Evolutionary conservation across 2,888 invertebrate species (phyloP).

Genomic region (Steinernema carpocapsae): DNA sequence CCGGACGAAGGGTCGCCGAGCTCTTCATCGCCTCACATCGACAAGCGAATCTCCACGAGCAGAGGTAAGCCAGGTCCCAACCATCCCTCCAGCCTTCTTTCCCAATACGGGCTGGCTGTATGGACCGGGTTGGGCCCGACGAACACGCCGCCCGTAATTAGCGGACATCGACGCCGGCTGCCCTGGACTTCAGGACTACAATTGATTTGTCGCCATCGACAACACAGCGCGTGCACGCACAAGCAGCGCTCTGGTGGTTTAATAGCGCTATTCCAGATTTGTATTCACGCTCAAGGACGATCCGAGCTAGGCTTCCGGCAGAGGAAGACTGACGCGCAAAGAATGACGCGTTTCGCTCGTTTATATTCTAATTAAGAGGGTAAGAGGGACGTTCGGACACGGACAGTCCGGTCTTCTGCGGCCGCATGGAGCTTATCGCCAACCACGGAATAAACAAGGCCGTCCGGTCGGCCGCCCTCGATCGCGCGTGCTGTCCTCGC

Average conservation of each 20-base stretch:
- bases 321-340: neutral
- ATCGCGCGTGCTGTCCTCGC: conserved; percentile 10
- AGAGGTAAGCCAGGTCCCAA: conserved; percentile 1
- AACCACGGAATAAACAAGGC: conserved; percentile 23
- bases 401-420: neutral
- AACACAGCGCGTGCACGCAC: neutral
- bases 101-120: no score
- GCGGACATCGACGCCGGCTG: neutral
- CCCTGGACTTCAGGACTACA: neutral
- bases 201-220: conserved; percentile 6
- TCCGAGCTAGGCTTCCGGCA: neutral
- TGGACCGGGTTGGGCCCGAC: no score
- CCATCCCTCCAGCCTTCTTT: neutral
- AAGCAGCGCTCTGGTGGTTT: no score
- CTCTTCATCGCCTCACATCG: neutral
- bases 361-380: conserved; percentile 1
- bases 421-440: conserved; percentile 13
- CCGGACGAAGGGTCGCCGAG: neutral
- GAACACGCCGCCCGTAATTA: neutral
- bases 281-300: neutral
- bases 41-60: conserved; percentile 6
- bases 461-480: conserved; percentile 20
- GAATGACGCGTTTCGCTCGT: neutral
- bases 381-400: neutral
- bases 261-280: neutral